These are phyloP conservation scores for Sebastes flavidus DNA, from an alignment of 2,797 vertebrate genomes.

Conservation along the genomic window DNA sequence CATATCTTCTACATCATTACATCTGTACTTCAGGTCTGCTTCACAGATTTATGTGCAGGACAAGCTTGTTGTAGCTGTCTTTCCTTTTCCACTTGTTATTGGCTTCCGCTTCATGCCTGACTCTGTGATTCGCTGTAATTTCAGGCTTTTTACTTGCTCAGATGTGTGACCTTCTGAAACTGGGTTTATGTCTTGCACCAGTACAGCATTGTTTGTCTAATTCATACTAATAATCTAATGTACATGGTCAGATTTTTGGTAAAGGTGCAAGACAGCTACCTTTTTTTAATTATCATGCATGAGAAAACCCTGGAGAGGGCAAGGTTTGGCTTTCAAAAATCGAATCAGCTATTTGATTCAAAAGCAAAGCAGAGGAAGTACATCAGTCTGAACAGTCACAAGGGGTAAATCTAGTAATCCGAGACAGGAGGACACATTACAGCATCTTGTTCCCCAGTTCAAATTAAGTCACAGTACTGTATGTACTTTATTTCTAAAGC, in stretches of 20 bases:
- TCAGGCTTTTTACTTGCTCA: conserved; percentile 14
- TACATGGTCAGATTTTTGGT: not conserved
- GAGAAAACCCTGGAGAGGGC: not conserved
- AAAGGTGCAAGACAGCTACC: not conserved
- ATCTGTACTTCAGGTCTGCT: conserved; percentile 61
- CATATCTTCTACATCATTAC: conserved; percentile 66
- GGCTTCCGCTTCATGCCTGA: conserved; percentile 31
- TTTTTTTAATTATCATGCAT: not conserved
- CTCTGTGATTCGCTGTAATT: conserved; percentile 37
- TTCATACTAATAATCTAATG: not conserved
- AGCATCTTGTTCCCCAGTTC: conserved; percentile 49
- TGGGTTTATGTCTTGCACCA: not conserved
- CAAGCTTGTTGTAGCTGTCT: conserved; percentile 30
- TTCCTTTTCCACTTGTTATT: conserved; percentile 30
- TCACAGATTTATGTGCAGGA: conserved; percentile 62
- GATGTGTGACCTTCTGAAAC: conserved; percentile 5
- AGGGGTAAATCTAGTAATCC: conserved; percentile 48
- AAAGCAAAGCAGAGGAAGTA: conserved; percentile 18
- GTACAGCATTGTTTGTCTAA: not conserved
- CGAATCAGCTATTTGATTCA: conserved; percentile 34
- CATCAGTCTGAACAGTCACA: conserved; percentile 22
- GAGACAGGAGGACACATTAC: conserved; percentile 48
- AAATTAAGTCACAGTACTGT: conserved; percentile 57
- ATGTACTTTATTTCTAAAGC: conserved; percentile 34
- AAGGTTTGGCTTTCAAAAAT: conserved; percentile 17